phyloP scores from a whole-genome alignment of 35 echinoderm and acorn worm species.

The Eucidaris tribuloides region DNA sequence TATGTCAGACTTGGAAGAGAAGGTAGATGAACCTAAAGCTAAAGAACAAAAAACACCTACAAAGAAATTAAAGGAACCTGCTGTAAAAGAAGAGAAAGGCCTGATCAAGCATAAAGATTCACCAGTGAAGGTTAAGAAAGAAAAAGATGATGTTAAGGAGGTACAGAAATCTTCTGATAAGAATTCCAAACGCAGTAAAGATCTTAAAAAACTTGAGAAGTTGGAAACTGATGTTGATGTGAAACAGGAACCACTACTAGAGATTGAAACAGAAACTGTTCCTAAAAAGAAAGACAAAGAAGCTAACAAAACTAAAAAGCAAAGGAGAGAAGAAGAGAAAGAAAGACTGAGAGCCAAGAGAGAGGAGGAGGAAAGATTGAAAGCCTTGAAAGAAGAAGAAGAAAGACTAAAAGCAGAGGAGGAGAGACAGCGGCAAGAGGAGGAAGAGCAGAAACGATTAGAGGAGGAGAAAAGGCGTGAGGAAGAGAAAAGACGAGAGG shows the following conservation, averaged over 20 bases:
- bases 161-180: constrained; percentile 23
- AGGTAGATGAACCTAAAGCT: not conserved
- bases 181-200: not conserved
- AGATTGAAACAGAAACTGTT: constrained; percentile 5
- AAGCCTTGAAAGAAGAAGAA: constrained; percentile 2
- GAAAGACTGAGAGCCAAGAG: constrained; percentile 17
- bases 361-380: constrained; percentile 26
- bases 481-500: constrained; percentile 26
- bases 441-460: too few species aligned
- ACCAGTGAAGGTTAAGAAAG: constrained; percentile 12
- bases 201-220: constrained; percentile 8
- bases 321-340: constrained; percentile 25
- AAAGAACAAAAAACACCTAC: not conserved
- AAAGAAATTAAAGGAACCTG: constrained; percentile 11
- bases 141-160: constrained; percentile 25
- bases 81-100: constrained; percentile 19
- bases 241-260: constrained; percentile 11
- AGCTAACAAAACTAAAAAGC: not conserved
- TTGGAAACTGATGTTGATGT: constrained; percentile 13
- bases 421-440: constrained; percentile 12
- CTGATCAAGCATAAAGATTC: constrained; percentile 22
- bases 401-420: constrained; percentile 39
- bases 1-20: constrained; percentile 10
- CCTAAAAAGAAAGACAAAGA: constrained; percentile 30
- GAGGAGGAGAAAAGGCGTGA: constrained; percentile 13